A percentile compares a stretch with the other conserved stretches of the same genome.
Conservation (phyloP, 2,888 invertebrate genomes). For the Drosophila austrosaltans region DNA sequence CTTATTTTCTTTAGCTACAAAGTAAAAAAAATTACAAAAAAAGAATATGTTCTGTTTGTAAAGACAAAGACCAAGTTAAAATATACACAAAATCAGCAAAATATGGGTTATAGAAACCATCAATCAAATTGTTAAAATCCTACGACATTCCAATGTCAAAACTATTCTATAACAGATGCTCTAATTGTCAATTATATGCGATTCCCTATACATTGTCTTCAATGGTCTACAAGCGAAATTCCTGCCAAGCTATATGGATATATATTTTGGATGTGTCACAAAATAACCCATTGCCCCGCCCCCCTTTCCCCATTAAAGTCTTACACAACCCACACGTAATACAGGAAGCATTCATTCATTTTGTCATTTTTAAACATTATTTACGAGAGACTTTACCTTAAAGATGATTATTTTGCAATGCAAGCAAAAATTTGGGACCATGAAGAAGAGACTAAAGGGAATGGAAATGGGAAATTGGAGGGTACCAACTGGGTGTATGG, state of each 20-base stretch:
- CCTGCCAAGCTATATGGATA: background rate
- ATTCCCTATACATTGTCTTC: background rate
- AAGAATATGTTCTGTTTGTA: background rate
- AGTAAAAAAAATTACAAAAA: no score
- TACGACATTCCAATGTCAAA: slow-evolving; percentile 9
- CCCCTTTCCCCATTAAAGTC: background rate
- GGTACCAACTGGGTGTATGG: background rate
- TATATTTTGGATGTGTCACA: slow-evolving; percentile 7
- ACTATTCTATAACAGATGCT: slow-evolving; percentile 11
- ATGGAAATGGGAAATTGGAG: background rate
- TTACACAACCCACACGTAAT: slow-evolving; percentile 57
- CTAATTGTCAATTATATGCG: slow-evolving; percentile 14
- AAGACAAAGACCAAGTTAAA: background rate
- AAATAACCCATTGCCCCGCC: background rate
- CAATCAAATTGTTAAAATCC: background rate
- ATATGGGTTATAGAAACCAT: slow-evolving; percentile 7
- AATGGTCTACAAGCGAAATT: background rate
- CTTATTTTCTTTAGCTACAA: no score
- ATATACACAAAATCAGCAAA: background rate
- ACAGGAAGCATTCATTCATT: slow-evolving; percentile 76
- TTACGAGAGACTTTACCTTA: slow-evolving; percentile 27
- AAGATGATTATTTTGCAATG: slow-evolving; percentile 12
- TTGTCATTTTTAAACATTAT: slow-evolving; percentile 56
- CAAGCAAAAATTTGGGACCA: background rate
- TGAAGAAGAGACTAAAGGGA: background rate